phyloP scores from a whole-genome alignment of 2,888 invertebrate species.

The Celastrina argiolus region DNA sequence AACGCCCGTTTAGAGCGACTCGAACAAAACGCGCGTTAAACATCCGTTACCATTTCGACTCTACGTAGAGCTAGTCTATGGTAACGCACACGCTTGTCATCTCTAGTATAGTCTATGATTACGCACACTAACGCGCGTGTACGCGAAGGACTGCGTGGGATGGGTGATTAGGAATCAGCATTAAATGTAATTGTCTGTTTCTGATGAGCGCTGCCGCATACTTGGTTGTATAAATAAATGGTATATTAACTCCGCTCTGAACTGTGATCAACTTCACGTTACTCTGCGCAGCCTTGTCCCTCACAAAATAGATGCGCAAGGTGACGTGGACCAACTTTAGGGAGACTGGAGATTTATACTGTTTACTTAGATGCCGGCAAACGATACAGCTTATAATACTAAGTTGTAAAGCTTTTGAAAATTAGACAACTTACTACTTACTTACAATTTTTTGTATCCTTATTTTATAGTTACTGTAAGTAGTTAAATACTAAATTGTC shows the following conservation, averaged over 20 bases:
- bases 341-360: neutral
- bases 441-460: neutral
- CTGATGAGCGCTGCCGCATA: neutral
- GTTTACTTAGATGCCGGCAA: neutral
- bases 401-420: neutral
- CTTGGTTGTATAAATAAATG: neutral
- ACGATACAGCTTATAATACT: neutral
- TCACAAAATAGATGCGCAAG: neutral
- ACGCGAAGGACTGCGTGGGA: slow-evolving; percentile 48
- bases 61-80: neutral
- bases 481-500: too few relatives aligned
- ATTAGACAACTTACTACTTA: neutral
- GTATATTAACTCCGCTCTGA: neutral
- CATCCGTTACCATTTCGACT: too few relatives aligned
- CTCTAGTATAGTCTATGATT: slow-evolving; percentile 28
- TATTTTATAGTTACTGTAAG: neutral
- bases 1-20: too few relatives aligned
- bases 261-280: neutral
- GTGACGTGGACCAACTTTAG: neutral
- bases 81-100: neutral
- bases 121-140: slow-evolving; percentile 44
- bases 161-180: slow-evolving; percentile 25
- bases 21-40: too few relatives aligned
- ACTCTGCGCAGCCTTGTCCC: neutral
- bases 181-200: slow-evolving; percentile 11